Evolutionary conservation across 2,888 invertebrate genomes (phyloP), one percentile per base, ranked within the genome.

Genomic region (Pammene aurita): DNA sequence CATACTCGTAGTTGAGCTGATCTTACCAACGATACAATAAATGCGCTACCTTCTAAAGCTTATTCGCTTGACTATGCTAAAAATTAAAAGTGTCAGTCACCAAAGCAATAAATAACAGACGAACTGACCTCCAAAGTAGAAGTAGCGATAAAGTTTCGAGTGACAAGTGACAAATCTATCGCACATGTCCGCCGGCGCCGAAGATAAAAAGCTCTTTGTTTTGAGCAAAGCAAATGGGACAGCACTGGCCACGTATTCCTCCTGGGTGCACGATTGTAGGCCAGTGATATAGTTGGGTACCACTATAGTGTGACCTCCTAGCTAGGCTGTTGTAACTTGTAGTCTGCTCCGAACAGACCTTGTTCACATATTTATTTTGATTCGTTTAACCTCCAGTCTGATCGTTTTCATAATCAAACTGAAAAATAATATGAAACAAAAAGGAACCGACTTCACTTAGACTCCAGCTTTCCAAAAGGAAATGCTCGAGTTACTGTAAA

Each of bases 161-260:
- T 50, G 61, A 61, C 75, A 75, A 76, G 75, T 76, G 78, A 83
- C 80, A 80, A 77, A 78, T 76, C 72, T 66, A 73, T 73, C 75
- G 73, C 77, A 77, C 74, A 75, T 79, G 81, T 79, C 80, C 76
- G 79, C 80, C 72, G 87, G 85, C 86, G 86, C 86, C 86, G 77
- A 74, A 78, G 84, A 85, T 84, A 82, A 81, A 78, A 75, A 72
- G 76, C 75, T 76, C 77, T 82, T 84, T 82, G 81, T 82, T 83
- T 82, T 76, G 80, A 73, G 74, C 71, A 72, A 71, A 63, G 67
- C 72, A 79, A 80, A 81, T 79, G 77, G 75, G 72, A 78, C 78
- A 74, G 75, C 54, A 54, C 26, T 34, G 34, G 13, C n/a, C 2
- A 6, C 11, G 6, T 26, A 18, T 52, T 52, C 11, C 13, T 5